A percentile compares a stretch with the other conserved stretches of the same genome.
phyloP scores from a whole-genome alignment of 2,113 vertebrate genomes.

The Eretmochelys imbricata region DNA sequence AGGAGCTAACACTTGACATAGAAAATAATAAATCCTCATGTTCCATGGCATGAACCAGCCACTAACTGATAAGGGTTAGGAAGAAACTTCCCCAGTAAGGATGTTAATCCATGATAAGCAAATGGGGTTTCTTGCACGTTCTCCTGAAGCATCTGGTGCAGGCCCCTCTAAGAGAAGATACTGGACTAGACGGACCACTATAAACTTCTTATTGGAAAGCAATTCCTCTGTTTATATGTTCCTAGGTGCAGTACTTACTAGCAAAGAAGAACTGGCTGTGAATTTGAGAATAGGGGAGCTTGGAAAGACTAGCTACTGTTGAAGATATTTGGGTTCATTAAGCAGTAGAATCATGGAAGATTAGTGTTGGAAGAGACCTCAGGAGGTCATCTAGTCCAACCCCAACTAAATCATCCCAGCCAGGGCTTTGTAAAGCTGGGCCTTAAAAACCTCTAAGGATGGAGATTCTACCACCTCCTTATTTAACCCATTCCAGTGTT shows the following conservation, averaged over 20 bases:
- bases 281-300: not conserved
- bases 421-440: no score
- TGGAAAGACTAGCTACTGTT: not conserved
- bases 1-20: not conserved
- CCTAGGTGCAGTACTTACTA: not conserved
- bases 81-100: not conserved
- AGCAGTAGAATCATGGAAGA: not conserved
- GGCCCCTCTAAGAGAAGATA: not conserved
- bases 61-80: not conserved
- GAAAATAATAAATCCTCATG: not conserved
- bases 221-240: not conserved
- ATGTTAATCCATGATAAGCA: not conserved
- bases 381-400: no score
- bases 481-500: no score
- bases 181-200: not conserved
- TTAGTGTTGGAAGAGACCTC: no score
- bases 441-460: no score
- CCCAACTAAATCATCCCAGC: no score
- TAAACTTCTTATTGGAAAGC: not conserved
- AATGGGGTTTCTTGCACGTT: not conserved
- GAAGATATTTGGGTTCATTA: not conserved
- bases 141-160: not conserved
- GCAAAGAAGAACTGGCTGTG: not conserved
- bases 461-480: no score
- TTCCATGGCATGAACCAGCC: fast-evolving